Evolutionary conservation across 2,113 vertebrate species (phyloP).

Genomic region (Eolophus roseicapilla): DNA sequence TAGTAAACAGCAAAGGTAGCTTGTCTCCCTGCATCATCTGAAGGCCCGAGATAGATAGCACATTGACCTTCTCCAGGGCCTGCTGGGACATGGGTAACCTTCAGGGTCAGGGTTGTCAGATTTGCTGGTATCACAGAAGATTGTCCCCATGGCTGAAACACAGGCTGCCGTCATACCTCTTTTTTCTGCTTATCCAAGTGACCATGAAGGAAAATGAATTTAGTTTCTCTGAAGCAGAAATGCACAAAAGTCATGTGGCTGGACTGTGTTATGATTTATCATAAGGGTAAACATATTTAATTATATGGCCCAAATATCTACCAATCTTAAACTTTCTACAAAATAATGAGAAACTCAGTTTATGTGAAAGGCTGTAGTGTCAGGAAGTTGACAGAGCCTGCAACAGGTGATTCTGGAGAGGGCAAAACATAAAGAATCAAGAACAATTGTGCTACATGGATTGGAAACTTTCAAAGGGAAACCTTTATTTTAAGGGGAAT

Average conservation of each 20-base stretch:
- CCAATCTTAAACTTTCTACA: not conserved
- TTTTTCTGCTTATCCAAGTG: constrained; percentile 6
- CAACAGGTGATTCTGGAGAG: not conserved
- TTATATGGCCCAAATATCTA: not conserved
- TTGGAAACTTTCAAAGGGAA: not conserved
- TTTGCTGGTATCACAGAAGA: constrained; percentile 41
- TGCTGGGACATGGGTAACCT: constrained; percentile 35
- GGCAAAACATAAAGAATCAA: not conserved
- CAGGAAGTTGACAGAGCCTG: not conserved
- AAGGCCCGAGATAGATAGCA: constrained; percentile 41
- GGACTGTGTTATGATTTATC: not conserved
- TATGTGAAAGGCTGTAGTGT: not conserved
- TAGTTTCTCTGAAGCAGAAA: constrained; percentile 1
- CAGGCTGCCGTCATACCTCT: not conserved
- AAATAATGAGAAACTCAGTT: not conserved
- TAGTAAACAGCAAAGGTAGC: constrained; percentile 15
- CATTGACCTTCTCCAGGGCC: not conserved
- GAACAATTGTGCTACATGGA: not conserved
- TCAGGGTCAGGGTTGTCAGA: not conserved
- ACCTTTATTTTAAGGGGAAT: not conserved
- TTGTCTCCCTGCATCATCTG: constrained; percentile 13
- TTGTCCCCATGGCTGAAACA: constrained; percentile 27
- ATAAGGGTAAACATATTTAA: not conserved
- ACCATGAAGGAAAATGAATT: not conserved
- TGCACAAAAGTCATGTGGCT: not conserved